Evolutionary conservation across 2,888 invertebrate species (phyloP).

Genomic region (Ormyrus labotus): DNA sequence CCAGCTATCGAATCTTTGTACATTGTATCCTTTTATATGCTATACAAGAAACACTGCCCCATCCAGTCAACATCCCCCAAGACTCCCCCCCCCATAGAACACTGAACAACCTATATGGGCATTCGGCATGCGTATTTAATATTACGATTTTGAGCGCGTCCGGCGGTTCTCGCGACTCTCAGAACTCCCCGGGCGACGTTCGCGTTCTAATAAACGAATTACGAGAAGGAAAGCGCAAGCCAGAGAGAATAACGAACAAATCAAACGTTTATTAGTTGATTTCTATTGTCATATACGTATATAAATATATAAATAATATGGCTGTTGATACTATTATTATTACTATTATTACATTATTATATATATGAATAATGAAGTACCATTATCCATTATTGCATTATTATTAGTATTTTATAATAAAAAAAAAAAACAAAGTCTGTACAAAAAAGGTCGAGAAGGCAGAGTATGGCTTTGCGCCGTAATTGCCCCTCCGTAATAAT

Average conservation of each 20-base stretch:
- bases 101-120: constrained; percentile 18
- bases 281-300: constrained; percentile 56
- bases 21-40: constrained; percentile 42
- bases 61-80: background rate
- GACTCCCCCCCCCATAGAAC: background rate
- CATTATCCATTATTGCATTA: constrained; percentile 53
- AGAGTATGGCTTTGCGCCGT: constrained; percentile 29
- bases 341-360: constrained; percentile 53
- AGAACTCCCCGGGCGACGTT: background rate
- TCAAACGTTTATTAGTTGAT: constrained; percentile 54
- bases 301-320: constrained; percentile 57
- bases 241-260: constrained; percentile 37
- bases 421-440: constrained; percentile 42
- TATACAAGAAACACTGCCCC: constrained; percentile 12
- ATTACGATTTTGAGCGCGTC: background rate
- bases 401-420: constrained; percentile 55
- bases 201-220: constrained; percentile 40
- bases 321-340: constrained; percentile 56
- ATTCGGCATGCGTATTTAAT: constrained; percentile 26
- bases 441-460: constrained; percentile 35
- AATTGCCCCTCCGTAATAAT: too few relatives aligned
- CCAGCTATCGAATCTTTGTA: constrained; percentile 33
- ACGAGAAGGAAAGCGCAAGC: constrained; percentile 5
- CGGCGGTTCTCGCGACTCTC: constrained; percentile 5
- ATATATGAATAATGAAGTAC: constrained; percentile 39